Evolutionary conservation across 30 jellyfish, hydroid and myxozoan species (phyloP), one percentile per base, ranked within the genome.

Genomic region (Phacellophora camtschatica): DNA sequence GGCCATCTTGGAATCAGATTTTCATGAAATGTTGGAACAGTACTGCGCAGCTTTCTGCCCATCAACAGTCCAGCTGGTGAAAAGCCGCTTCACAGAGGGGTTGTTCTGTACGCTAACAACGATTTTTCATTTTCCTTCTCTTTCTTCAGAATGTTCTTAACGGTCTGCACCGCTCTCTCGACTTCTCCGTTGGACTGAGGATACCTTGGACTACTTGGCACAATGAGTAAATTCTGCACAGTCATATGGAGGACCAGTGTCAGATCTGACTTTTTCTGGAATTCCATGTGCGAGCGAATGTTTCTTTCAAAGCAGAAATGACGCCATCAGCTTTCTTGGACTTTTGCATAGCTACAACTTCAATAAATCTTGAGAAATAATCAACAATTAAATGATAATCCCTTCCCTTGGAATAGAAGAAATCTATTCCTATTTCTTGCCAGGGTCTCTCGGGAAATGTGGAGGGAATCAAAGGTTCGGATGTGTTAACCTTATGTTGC

Each of bases 141-240:
- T 37, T 78, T 78, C 48, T 30, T 81, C 63, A 81, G 30, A 16
- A 81, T 41, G 11, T 49, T 49, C 30, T 66, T 66, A 34, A 74
- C 74, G 34, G 79, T 81, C 66, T 68, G 86, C 20, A 81, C 86
- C 24, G 93, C 93, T 46, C 69, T 77, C 43, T 81, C 93, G 4
- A 57, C 93, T 69, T 81, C 79, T 34, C 86, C 93, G 35, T 81
- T 81, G 34, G 84, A 45, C 53, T 68, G 68, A n/a, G 93, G 79
- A 54, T 36, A 81, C 31, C 29, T 22, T 46, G 83, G 90, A 64
- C 90, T 78, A 56, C 73, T 78, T 29, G 85, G 87, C 87, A 56
- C 54, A 74, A n/a, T 31, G 66, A 10, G 23, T 1, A 67, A 18
- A 63, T 10, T 77, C 82, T 19, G 81, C 61, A 41, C 81, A 58